A percentile compares a stretch with the other conserved stretches of the same genome.
These are phyloP conservation scores for Umimayanthus kanabou DNA, from an alignment of 92 coral and sea anemone genomes.

Conservation along the genomic window DNA sequence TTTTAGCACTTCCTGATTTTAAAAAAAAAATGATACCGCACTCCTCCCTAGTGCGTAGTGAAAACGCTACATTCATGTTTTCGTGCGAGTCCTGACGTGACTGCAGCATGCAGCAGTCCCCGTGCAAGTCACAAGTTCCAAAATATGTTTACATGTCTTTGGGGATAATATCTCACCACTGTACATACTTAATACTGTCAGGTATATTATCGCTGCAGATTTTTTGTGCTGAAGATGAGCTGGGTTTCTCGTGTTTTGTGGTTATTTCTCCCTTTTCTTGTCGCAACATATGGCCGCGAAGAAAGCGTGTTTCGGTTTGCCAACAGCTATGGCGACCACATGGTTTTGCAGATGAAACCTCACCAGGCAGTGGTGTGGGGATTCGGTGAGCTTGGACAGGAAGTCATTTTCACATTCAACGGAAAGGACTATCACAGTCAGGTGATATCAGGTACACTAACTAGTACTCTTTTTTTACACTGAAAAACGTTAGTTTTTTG, in stretches of 20 bases:
- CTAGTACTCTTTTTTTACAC: not conserved
- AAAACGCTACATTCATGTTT: not conserved
- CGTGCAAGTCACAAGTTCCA: conserved; percentile 11
- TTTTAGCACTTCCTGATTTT: too few species aligned
- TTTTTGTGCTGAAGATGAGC: not conserved
- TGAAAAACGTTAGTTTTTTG: too few species aligned
- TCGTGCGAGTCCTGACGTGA: too few species aligned
- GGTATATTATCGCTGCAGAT: too few species aligned
- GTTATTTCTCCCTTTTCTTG: conserved; percentile 1
- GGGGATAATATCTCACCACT: too few species aligned
- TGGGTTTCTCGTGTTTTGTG: not conserved
- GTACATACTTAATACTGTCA: too few species aligned
- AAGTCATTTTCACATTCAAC: conserved; percentile 54
- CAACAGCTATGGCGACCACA: conserved; percentile 88
- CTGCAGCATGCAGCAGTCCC: not conserved
- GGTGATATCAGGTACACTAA: conserved; percentile 49
- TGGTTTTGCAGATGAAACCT: conserved; percentile 94
- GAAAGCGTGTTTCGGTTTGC: conserved; percentile 80
- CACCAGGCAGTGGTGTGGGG: conserved; percentile 89
- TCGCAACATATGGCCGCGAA: not conserved
- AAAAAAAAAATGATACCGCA: not conserved
- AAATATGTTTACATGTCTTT: too few species aligned
- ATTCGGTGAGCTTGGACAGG: conserved; percentile 85
- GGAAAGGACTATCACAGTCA: conserved; percentile 56
- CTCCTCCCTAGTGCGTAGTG: not conserved